Evolutionary conservation across 1,140 invertebrate genomes (phyloP), one percentile per base, ranked within the genome.

Genomic region (Phenacoccus solenopsis): DNA sequence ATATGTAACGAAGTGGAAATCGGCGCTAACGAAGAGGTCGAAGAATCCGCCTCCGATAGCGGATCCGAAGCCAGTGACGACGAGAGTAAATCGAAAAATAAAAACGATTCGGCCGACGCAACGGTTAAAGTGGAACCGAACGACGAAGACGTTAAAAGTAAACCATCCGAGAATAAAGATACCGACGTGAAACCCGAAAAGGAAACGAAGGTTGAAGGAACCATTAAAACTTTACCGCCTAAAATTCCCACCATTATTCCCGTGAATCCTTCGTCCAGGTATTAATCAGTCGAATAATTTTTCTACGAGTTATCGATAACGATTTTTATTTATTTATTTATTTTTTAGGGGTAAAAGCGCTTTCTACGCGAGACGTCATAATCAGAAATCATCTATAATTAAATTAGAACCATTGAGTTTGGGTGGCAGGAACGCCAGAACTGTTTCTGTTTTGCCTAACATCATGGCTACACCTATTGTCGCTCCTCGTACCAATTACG

Each of bases 1-100:
- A 27, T 64, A 1, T 74, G 72, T 38, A 74, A 75, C 56, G 73
- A 75, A 70, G 72, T 75, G 1, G 74, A 75, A 68, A 64, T 64
- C 59, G 59, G 59, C 21, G 59, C 59, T 27, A 73, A 72, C 16
- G 73, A 71, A 38, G 72, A 72, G 0, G 30, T 38, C 16, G 38
- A 38, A 25, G 68, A 49, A 3, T 69, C 68, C 9, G 22, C 21
- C 3, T 20, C 38, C 2, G 28, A 38, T 21, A 56, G 24, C n/a
- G 35, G 24, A 10, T 71, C 73, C 10, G 69, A 73, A 28, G 59
- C 21, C 2, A 70, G 70, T 20, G 68, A 68, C 20, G 70, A 71
- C 49, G 69, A 68, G 25, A 69, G 67, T 24, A 64, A 64, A n/a
- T n/a, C n/a, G 59, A 64, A 64, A 20, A 64, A 64, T 3, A 27